Evolutionary conservation across 2,797 vertebrate species (phyloP).

Genomic region (Antennarius maculatus): DNA sequence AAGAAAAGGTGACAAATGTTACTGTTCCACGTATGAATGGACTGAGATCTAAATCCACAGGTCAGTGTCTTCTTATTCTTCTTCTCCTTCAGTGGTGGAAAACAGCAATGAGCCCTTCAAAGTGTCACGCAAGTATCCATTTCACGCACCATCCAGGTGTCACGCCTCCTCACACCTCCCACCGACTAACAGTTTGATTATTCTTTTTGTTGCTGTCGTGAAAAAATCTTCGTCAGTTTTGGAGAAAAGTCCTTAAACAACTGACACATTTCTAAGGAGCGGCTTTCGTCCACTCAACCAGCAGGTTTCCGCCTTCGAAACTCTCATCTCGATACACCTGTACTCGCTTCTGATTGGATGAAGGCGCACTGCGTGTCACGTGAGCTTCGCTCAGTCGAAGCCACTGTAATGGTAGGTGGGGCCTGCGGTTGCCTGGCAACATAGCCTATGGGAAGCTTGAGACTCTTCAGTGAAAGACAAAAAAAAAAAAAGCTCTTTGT

Average conservation of each 20-base stretch:
- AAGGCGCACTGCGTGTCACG: constrained; percentile 50
- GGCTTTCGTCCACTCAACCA: constrained; percentile 47
- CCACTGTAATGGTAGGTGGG: constrained; percentile 45
- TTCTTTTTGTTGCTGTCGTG: not conserved
- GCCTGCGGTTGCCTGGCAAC: constrained; percentile 67
- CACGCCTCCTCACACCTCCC: constrained; percentile 19
- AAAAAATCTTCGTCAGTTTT: not conserved
- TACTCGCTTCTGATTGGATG: constrained; percentile 72
- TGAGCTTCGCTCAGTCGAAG: constrained; percentile 72
- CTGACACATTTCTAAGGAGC: constrained; percentile 62
- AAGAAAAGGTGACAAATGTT: not conserved
- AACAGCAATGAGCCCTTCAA: constrained; percentile 38
- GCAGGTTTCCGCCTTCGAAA: constrained; percentile 83
- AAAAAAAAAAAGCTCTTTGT: constrained; percentile 55
- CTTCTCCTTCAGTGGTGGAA: constrained; percentile 14
- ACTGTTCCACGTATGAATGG: not conserved
- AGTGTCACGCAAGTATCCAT: constrained; percentile 47
- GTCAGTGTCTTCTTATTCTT: constrained; percentile 18
- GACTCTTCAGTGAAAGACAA: constrained; percentile 40
- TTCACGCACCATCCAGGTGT: constrained; percentile 43
- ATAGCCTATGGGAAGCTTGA: constrained; percentile 51
- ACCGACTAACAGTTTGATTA: not conserved
- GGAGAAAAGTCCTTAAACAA: not conserved
- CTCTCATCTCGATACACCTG: constrained; percentile 75
- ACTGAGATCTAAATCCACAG: constrained; percentile 20